phyloP scores from a whole-genome alignment of 2,797 vertebrate species.

The Oreochromis mossambicus region DNA sequence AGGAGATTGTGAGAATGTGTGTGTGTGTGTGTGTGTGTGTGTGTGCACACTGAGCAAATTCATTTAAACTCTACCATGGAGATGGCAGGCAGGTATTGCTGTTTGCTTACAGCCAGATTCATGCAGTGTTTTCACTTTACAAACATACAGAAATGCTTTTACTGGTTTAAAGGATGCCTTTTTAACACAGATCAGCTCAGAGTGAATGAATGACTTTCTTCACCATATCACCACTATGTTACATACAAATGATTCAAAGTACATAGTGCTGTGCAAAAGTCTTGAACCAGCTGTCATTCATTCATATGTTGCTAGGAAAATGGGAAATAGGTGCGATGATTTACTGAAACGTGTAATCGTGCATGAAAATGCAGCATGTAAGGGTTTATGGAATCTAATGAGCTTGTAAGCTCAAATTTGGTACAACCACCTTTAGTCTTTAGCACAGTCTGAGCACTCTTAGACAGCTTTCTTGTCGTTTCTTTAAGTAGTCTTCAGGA shows the following conservation, averaged over 20 bases:
- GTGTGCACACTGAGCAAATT: slow-evolving; percentile 28
- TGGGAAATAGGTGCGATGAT: not conserved
- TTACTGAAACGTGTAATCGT: not conserved
- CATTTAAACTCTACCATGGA: slow-evolving; percentile 10
- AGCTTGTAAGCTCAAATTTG: not conserved
- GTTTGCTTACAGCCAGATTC: slow-evolving; percentile 7
- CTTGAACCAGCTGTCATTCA: not conserved
- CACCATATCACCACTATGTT: not conserved
- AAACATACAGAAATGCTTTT: not conserved
- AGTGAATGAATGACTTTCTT: not conserved
- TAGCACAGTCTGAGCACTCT: not conserved
- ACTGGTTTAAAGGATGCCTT: not conserved
- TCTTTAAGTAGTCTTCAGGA: not conserved
- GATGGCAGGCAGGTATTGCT: slow-evolving; percentile 9
- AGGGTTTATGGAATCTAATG: not conserved
- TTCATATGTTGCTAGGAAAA: not conserved
- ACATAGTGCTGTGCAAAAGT: not conserved
- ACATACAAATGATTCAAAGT: not conserved
- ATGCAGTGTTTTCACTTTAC: not conserved
- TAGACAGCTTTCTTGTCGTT: not conserved
- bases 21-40: not conserved
- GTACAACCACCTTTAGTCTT: not conserved
- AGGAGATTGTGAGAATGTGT: slow-evolving; percentile 44
- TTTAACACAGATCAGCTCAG: not conserved
- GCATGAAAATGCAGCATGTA: not conserved